Evolutionary conservation across 2,888 invertebrate genomes (phyloP), one percentile per base, ranked within the genome.

Genomic region (Elysia crispata): DNA sequence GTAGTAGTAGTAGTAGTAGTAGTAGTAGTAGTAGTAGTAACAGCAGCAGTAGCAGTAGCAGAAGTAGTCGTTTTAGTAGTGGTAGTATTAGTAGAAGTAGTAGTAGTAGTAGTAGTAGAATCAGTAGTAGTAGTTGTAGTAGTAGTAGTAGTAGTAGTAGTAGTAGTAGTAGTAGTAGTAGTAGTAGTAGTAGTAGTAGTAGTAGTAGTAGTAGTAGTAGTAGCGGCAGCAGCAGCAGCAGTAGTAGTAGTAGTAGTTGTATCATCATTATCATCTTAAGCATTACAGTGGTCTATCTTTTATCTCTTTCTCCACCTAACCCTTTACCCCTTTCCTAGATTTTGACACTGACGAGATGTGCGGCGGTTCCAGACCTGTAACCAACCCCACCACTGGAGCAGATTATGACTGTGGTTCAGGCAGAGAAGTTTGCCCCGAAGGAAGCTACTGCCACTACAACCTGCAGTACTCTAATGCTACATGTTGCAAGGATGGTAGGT

Each of bases 351-450:
- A 96, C 79, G 95, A 96, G 88, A 96, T 97, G 13, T 97, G 97
- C 92, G 96, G 96, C 85, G 97, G 97, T 70, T 95, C 95, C 89
- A 94, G 94, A 86, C 96, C 97, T 20, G 93, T 97, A 91, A 92
- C 94, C 82, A 95, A 96, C 92, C 93, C 94, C 69, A 91, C 93
- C 54, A 95, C 95, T 69, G 88, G 90, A 1, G 76, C 82, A 41
- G 96, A 97, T 92, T 95, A 96, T 89, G 95, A 96, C 93, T 97
- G 97, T 92, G 96, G 96, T 81, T 95, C 95, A 89, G 96, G 96
- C 50, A 95, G 95, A 6, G 94, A 95, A 88, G 95, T 95, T 91
- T 97, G 97, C 91, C 97, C 97, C 23, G 85, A 91, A 1, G 95
- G 95, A 87, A 95, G 95, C 91, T 97, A 97, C 93, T 97, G 97